phyloP scores from a whole-genome alignment of 2,888 invertebrate genomes.

The Tolmerus cingulatus region DNA sequence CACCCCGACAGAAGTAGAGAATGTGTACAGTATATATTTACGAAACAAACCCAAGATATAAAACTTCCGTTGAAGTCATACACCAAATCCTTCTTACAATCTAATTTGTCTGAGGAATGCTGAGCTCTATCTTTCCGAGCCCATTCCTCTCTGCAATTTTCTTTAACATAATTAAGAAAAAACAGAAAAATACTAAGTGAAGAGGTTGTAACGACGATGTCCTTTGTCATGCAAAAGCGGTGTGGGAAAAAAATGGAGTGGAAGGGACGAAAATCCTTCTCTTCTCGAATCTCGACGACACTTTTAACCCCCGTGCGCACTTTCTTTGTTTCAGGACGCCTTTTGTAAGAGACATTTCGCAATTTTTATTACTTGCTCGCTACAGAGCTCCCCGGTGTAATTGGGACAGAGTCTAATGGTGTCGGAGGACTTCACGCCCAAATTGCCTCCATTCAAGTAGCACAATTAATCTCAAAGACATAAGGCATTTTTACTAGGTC shows the following conservation, averaged over 20 bases:
- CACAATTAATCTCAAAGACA: neutral
- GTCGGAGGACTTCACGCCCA: neutral
- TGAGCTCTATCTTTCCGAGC: neutral
- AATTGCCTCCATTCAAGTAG: slow-evolving; percentile 10
- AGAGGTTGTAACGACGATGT: slow-evolving; percentile 17
- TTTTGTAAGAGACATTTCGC: slow-evolving; percentile 20
- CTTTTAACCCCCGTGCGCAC: slow-evolving; percentile 4
- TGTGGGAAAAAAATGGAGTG: neutral
- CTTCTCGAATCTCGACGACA: neutral
- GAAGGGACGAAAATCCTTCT: slow-evolving; percentile 1
- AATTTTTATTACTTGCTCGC: slow-evolving; percentile 20
- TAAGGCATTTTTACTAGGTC: neutral
- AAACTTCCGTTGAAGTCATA: neutral
- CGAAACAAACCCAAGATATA: neutral
- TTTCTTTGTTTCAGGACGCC: neutral
- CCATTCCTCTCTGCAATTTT: neutral
- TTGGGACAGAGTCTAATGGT: slow-evolving; percentile 3
- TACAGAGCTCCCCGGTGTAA: neutral
- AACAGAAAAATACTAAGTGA: slow-evolving; percentile 20
- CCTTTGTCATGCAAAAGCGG: slow-evolving; percentile 28
- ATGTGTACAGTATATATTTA: neutral
- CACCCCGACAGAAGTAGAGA: neutral
- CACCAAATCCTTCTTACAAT: slow-evolving; percentile 20
- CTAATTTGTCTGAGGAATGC: slow-evolving; percentile 14
- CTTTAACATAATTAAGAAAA: slow-evolving; percentile 19